Percentiles rank a stretch among this genome's conserved stretches.
These are phyloP conservation scores for Rhimphoctona megacephalus DNA, from an alignment of 2,888 invertebrate genomes.

Conservation along the genomic window DNA sequence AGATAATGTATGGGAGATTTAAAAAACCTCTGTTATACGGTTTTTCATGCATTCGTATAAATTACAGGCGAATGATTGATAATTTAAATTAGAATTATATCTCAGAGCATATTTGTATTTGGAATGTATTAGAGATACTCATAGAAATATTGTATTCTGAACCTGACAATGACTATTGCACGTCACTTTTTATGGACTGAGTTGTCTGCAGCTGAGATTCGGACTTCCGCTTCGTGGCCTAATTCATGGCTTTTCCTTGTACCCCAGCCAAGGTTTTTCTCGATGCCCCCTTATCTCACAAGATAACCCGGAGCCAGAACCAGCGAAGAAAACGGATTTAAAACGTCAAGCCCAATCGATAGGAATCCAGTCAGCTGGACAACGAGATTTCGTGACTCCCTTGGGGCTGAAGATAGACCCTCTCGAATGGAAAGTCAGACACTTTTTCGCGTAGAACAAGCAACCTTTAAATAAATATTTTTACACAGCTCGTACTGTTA, in stretches of 20 bases:
- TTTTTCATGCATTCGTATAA: neutral
- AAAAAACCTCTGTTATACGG: neutral
- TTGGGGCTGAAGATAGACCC: conserved; percentile 34
- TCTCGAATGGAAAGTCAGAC: conserved; percentile 25
- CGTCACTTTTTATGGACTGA: conserved; percentile 8
- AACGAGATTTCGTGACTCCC: conserved; percentile 58
- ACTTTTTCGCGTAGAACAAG: conserved; percentile 24
- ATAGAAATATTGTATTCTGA: neutral
- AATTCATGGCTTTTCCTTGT: conserved; percentile 26
- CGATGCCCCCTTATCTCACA: neutral
- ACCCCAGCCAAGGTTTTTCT: neutral
- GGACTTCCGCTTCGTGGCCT: neutral
- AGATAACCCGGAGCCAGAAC: conserved; percentile 13
- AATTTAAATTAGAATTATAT: neutral
- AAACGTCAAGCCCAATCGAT: conserved; percentile 56
- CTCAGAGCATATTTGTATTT: neutral
- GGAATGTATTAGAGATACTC: neutral
- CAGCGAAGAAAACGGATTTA: conserved; percentile 51
- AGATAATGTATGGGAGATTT: neutral
- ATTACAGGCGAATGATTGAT: neutral
- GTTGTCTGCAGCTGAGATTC: neutral
- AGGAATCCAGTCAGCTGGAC: conserved; percentile 54
- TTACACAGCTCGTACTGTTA: neutral
- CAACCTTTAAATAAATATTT: conserved; percentile 12
- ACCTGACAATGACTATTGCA: too few species aligned